Evolutionary conservation across 2,797 vertebrate species (phyloP), one percentile per base, ranked within the genome.

Genomic region (Typhlichthys subterraneus): DNA sequence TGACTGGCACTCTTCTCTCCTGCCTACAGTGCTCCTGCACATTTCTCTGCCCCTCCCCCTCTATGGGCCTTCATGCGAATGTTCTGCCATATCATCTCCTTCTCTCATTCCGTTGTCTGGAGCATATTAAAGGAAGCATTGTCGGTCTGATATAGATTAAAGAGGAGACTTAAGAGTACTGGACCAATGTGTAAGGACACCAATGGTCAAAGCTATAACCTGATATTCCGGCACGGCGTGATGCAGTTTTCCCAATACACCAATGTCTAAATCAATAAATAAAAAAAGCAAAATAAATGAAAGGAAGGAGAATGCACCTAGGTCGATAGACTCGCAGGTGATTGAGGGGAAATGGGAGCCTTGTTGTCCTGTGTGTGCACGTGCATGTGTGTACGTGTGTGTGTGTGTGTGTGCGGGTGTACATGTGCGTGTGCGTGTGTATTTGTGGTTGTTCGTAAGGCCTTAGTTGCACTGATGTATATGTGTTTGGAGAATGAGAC

Each of bases 271-370:
- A 90, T 91, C 87, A 84, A 90, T 91, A 90, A 2, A 53, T 62
- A 77, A 57, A 69, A 80, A 82, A 70, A 76, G 57, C 15, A 1
- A 82, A 83, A 85, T 63, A 82, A 85, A 88, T 84, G 81, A 83
- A 86, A 85, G 82, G 76, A 84, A 82, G 80, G 71, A 80, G 58
- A 70, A 68, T 61, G 76, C 65, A 85, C 74, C 72, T 85, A 67
- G 82, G 73, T 92, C 88, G 65, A 91, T 90, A 80, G n/a, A 67
- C 69, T 63, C 61, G 67, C 77, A 88, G 82, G 88, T 87, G 88
- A 86, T 83, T 74, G 75, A 85, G 80, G 71, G 77, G 79, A 84
- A 84, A 84, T 70, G 17, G 53, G 74, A 87, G 75, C 74, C 67
- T 62, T 29, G 33, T 64, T 45, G 61, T 57, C 55, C 15, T 6